Base-by-base conservation (phyloP, 2,888 invertebrate genomes). In the Holacanthella duospinosa region DNA sequence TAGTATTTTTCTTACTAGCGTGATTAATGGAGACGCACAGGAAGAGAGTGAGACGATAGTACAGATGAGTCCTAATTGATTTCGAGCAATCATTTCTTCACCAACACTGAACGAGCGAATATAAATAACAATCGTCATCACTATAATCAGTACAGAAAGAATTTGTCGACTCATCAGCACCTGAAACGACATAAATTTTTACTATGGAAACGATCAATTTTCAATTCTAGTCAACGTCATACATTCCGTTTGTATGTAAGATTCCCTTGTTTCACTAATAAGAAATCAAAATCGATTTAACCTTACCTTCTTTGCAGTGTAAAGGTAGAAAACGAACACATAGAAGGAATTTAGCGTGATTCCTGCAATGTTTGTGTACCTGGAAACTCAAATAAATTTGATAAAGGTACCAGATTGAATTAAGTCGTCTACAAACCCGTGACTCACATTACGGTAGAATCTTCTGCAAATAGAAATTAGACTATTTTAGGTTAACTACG, bases 11-110 rank as follows among this genome's bases (percentile, higher is more conserved):
- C 74, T 68, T 66, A 77, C 76, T 70, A 79, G 61, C 26, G 75
- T 75, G 29, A 76, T 75, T 21, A 79, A 72, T 12, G 79, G 79
- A 3, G 78, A 75, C 2, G 76, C 78, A 70, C 77, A 77, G 62
- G 75, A 75, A 53, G 75, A 61, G 28, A 78, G 74, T 60, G 77
- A 77, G 60, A 75, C 74, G 2, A 74, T 67, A 69, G 76, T 74
- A 53, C 76, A 77, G n/a, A 76, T 65, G 53, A 75, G 66, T 2
- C 77, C 78, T 16, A 69, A 44, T 4, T 54, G 61, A 56, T 63
- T 61, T 21, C 55, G 56, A 19, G 55, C 56, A 21, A 60, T 29
- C 4, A 27, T 16, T 21, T 56, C 53, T 21, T 61, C 61, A 24
- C 48, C 57, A 9, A 55, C 25, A 9, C 28, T 16, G 25, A 55